These are phyloP conservation scores for Physocephala rufipes DNA, from an alignment of 2,888 invertebrate species.

Conservation along the genomic window DNA sequence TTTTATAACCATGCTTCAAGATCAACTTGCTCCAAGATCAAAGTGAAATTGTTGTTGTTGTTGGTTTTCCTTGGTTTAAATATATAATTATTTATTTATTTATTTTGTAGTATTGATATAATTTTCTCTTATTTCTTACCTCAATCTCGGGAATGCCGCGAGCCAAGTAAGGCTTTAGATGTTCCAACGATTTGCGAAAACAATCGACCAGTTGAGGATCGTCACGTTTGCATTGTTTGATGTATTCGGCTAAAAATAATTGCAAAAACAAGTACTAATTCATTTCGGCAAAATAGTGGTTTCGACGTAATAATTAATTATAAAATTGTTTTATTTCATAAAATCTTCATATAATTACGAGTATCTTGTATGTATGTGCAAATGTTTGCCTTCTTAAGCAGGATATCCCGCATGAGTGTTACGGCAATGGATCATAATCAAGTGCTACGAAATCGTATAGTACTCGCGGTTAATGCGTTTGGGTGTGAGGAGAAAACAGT, in stretches of 20 bases:
- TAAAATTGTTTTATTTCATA: too few relatives aligned
- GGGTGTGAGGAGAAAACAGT: too few relatives aligned
- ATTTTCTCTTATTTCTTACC: slow-evolving; percentile 52
- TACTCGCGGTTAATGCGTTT: too few relatives aligned
- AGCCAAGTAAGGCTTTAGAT: slow-evolving; percentile 70
- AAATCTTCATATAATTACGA: too few relatives aligned
- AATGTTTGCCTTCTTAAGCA: too few relatives aligned
- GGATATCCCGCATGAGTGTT: too few relatives aligned
- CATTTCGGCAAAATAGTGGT: not conserved
- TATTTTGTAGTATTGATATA: not conserved
- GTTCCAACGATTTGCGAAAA: slow-evolving; percentile 69
- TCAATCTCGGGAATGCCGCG: slow-evolving; percentile 74
- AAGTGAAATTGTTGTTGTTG: not conserved
- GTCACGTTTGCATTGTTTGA: slow-evolving; percentile 73
- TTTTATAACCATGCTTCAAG: not conserved
- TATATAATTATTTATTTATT: too few relatives aligned
- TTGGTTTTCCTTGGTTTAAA: not conserved
- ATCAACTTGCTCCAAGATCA: not conserved
- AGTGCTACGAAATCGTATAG: too few relatives aligned
- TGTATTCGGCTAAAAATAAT: slow-evolving; percentile 69
- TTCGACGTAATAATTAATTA: too few relatives aligned
- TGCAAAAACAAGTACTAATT: not conserved
- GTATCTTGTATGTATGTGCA: too few relatives aligned
- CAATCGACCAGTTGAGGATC: slow-evolving; percentile 72
- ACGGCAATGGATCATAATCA: too few relatives aligned